Percentiles rank a stretch among this genome's conserved stretches.
Conservation (phyloP, 2,797 vertebrate species). For the Peromyscus attwateri region DNA sequence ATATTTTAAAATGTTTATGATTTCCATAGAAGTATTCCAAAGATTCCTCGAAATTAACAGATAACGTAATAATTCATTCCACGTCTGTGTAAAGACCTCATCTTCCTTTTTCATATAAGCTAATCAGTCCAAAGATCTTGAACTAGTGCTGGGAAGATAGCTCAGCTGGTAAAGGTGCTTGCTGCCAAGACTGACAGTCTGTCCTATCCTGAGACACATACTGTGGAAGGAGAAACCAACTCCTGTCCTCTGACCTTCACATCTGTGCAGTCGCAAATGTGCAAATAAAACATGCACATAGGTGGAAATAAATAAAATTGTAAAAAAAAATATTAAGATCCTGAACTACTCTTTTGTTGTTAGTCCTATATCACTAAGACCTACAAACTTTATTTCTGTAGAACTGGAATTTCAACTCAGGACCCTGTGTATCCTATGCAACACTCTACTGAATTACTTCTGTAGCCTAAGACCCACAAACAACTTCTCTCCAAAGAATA, state of each 20-base stretch:
- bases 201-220: neutral
- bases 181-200: neutral
- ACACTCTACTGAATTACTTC: neutral
- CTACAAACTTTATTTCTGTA: neutral
- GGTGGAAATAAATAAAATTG: neutral
- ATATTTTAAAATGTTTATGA: constrained; percentile 40
- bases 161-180: neutral
- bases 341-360: neutral
- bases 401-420: neutral
- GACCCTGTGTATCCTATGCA: neutral
- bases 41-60: neutral
- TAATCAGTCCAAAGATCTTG: neutral
- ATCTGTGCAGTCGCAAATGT: neutral
- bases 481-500: neutral
- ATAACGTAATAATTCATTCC: neutral
- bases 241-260: neutral
- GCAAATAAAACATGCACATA: neutral
- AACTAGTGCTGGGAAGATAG: neutral
- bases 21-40: neutral
- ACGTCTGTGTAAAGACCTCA: neutral
- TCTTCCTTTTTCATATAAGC: neutral
- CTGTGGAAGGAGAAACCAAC: neutral
- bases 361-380: neutral
- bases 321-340: neutral
- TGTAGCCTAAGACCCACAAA: neutral